Base-by-base conservation (phyloP, 2,888 invertebrate genomes). In the Mylabris sibirica region DNA sequence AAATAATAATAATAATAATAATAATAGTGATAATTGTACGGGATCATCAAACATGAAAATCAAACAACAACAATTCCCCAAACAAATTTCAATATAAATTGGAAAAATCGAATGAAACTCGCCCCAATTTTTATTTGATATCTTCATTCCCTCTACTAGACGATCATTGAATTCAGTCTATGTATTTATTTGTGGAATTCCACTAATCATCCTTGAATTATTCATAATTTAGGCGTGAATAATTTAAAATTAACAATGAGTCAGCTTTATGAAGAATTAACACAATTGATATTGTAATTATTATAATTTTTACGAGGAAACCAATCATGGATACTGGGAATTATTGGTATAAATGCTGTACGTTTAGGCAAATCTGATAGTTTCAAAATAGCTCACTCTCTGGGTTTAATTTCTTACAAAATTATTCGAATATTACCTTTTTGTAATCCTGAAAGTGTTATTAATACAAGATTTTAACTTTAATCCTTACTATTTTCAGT, bases 21-120 rank as follows among this genome's bases (percentile, higher is more conserved):
- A 30, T 30, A 30, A 30, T 30, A 30, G 6, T 6, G 30, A 20
- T 20, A 11, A 20, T 49, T 49, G 4, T 17, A 17, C 20, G 17
- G 20, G 6, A 49, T 49, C 20, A 49, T 49, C 20, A 49, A 49
- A 49, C 20, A 3, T 49, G 20, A 22, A 44, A 49, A 20, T 9
- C 49, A 49, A 49, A 17, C 41, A 49, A 17, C 41, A 49, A 49
- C 44, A 20, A 49, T 20, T 49, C 49, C 20, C 49, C 49, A 49
- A 49, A 49, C 49, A 20, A 20, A 49, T 49, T 49, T 49, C 20
- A 49, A 49, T 49, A 20, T 22, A 49, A 49, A 49, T 49, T 49
- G 49, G 49, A 49, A 49, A 49, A 49, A 49, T 49, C 11, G 49
- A 49, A 41, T 41, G n/a, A 17, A 44, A 44, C n/a, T n/a, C 41